Evolutionary conservation across 2,797 vertebrate genomes (phyloP), one percentile per base, ranked within the genome.

Genomic region (Leptodactylus fallax): DNA sequence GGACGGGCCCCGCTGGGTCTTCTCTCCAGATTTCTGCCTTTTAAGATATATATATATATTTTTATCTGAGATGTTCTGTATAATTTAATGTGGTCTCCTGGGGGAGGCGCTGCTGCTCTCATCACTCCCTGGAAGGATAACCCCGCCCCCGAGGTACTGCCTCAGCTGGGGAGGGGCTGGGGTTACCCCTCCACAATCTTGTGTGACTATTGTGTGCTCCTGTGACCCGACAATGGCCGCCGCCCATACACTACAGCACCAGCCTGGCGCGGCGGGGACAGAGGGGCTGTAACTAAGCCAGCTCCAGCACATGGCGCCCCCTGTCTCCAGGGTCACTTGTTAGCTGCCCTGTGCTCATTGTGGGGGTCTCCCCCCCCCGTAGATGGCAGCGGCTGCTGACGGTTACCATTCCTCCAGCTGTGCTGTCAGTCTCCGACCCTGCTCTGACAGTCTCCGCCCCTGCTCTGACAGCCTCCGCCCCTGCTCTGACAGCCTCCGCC

Each of bases 1-100:
- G 9, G 36, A 19, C 14, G 11, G 56, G 10, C 9, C 79, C 17
- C 13, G 55, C 53, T 58, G 45, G 21, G n/a, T 17, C 36, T 10
- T 53, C n/a, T 9, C 12, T 7, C 7, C 23, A 27, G 12, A 56
- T 79, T 51, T 79, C 23, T n/a, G 47, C 61, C 47, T 82, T 82
- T 82, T 67, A 51, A 67, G 58, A 36, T 36, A 36, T 36, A 49
- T 7, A 49, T 7, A 25, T 47, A 69, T 67, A 69, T 82, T 82
- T 82, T 67, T 82, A 67, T 51, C 63, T 65, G 56, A n/a, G 67
- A 67, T 51, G n/a, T 67, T 69, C 36, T 53, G 47, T 67, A 65
- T 65, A 65, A 81, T 81, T 25, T 51, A 23, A 65, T 25, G 16
- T 14, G 13, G 0, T n/a, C 17, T 7, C 36, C 36, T 36, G 36